Evolutionary conservation across 2,797 vertebrate genomes (phyloP).

Genomic region (Gymnocypris eckloni): DNA sequence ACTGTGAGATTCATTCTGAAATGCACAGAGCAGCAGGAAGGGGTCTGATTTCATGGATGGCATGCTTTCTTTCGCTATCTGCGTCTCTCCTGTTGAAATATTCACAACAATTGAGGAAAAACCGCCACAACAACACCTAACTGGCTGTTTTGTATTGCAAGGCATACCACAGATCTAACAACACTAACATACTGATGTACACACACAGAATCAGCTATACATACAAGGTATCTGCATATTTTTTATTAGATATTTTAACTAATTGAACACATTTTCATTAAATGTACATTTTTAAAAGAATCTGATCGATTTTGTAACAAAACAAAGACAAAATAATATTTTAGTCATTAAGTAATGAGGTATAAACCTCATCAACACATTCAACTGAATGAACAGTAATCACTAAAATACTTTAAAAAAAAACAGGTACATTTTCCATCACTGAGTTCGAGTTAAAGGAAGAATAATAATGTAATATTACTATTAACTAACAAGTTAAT

Average conservation of each 20-base stretch:
- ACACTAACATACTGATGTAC: neutral
- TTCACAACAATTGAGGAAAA: constrained; percentile 31
- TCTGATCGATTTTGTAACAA: neutral
- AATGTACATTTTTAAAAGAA: neutral
- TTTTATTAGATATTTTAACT: neutral
- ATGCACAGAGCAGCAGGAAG: constrained; percentile 71
- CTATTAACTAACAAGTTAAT: neutral
- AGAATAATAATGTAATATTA: neutral
- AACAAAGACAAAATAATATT: neutral
- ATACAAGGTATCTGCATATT: neutral
- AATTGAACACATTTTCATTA: neutral
- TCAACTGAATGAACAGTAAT: neutral
- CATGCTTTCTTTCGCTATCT: constrained; percentile 20
- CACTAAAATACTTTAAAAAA: neutral
- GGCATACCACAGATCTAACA: constrained; percentile 1
- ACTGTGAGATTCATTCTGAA: constrained; percentile 82
- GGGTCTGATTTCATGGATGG: constrained; percentile 69
- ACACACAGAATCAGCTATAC: neutral
- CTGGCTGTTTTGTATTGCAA: constrained; percentile 24
- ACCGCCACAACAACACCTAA: constrained; percentile 8
- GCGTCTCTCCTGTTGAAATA: constrained; percentile 35
- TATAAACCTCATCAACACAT: neutral
- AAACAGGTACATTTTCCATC: neutral
- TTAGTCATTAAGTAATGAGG: neutral
- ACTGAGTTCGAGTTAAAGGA: neutral